A percentile compares a stretch with the other conserved stretches of the same genome.
Evolutionary conservation across 2,113 vertebrate genomes (phyloP).

Genomic region (Urocynchramus pylzowi): DNA sequence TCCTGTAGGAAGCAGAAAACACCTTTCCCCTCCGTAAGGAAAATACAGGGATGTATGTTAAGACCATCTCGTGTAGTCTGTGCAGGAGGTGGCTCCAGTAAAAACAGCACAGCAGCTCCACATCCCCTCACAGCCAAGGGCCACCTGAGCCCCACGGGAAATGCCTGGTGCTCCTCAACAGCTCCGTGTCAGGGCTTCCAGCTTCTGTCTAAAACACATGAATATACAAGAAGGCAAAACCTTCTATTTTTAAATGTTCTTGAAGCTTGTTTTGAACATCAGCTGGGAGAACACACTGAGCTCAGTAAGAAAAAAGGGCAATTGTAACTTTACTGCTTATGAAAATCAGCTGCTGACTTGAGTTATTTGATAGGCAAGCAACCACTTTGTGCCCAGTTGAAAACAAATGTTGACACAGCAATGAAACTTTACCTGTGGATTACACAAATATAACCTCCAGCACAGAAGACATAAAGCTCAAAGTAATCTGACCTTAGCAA

Average conservation of each 20-base stretch:
- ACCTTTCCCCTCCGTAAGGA: neutral
- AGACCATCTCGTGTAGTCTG: neutral
- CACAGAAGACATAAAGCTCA: neutral
- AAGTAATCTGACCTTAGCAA: neutral
- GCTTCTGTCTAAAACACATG: neutral
- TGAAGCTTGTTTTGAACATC: neutral
- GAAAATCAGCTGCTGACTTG: neutral
- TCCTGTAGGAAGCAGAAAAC: neutral
- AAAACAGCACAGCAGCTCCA: neutral
- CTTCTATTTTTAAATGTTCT: neutral
- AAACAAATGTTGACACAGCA: constrained; percentile 28
- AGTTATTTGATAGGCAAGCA: neutral
- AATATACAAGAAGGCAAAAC: neutral
- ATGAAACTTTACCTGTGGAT: neutral
- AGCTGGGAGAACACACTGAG: neutral
- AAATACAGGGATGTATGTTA: neutral
- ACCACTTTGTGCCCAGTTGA: neutral
- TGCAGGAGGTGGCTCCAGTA: neutral
- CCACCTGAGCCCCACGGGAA: constrained; percentile 6
- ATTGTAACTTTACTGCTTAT: neutral
- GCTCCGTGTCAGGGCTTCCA: neutral
- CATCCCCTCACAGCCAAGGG: neutral
- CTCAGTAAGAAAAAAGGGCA: neutral
- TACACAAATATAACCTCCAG: constrained; percentile 22
- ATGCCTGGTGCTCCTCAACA: neutral